Percentiles rank a stretch among this genome's conserved stretches.
Conservation (phyloP, 2,797 vertebrate species). For the Lepilemur septentrionalis region DNA sequence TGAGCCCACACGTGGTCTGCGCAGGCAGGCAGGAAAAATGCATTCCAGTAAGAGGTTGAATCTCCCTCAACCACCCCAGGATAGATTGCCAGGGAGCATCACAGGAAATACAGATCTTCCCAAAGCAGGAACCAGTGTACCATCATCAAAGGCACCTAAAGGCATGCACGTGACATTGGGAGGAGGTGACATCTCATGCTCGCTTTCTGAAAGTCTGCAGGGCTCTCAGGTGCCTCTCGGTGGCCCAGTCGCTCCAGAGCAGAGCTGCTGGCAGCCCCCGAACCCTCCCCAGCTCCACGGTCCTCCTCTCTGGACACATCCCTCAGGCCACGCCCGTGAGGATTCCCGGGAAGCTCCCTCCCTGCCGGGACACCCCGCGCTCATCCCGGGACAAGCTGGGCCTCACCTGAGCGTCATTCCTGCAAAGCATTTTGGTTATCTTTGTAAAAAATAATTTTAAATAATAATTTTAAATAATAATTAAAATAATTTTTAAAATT, state of each 20-base stretch:
- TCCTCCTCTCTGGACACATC: not conserved
- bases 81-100: too few relatives aligned
- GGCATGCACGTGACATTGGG: accelerated
- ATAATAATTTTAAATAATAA: too few relatives aligned
- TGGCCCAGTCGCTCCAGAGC: accelerated
- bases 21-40: too few relatives aligned
- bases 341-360: too few relatives aligned
- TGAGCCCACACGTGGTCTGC: accelerated
- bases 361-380: accelerated
- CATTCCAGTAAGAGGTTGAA: not conserved
- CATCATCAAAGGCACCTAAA: too few relatives aligned
- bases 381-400: accelerated
- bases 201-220: not conserved
- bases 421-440: not conserved
- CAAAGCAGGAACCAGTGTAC: too few relatives aligned
- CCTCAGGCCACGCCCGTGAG: accelerated
- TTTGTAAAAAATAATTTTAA: not conserved
- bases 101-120: not conserved
- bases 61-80: not conserved
- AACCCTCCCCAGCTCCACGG: accelerated
- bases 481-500: not conserved
- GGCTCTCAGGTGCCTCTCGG: not conserved
- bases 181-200: accelerated
- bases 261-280: accelerated
- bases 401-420: not conserved